A percentile compares a stretch with the other conserved stretches of the same genome.
These are phyloP conservation scores for Pseudonaja textilis DNA, from an alignment of 2,113 vertebrate species.

Conservation along the genomic window DNA sequence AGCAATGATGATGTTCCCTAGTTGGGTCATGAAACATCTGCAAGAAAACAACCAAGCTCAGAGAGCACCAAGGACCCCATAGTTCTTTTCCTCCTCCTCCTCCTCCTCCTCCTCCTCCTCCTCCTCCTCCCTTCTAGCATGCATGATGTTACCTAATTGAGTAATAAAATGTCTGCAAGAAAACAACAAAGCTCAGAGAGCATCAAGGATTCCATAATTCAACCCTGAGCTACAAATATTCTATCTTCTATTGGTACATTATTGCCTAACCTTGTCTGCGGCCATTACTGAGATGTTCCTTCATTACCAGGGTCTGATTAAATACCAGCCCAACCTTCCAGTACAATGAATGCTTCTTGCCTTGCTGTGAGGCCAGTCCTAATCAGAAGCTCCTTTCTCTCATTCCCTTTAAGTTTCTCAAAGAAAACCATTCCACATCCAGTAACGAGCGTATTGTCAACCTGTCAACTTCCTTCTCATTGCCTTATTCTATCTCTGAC, in stretches of 20 bases:
- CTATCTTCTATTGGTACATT: background rate
- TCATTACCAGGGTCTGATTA: background rate
- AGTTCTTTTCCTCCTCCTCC: no score
- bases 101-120: no score
- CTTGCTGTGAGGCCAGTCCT: background rate
- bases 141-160: background rate
- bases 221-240: background rate
- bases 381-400: background rate
- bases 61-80: no score
- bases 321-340: background rate
- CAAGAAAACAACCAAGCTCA: no score
- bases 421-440: background rate
- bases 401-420: background rate
- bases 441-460: background rate
- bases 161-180: background rate
- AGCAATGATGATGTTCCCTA: no score
- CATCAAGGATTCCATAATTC: background rate
- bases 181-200: background rate
- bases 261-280: no score
- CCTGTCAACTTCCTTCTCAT: background rate
- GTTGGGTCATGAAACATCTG: no score
- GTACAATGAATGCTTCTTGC: background rate
- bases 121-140: background rate
- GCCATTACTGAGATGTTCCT: background rate
- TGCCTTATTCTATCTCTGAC: background rate